Percentiles rank a stretch among this genome's conserved stretches.
Evolutionary conservation across 1,140 invertebrate species (phyloP).

Genomic region (Archegozetes longisetosus): DNA sequence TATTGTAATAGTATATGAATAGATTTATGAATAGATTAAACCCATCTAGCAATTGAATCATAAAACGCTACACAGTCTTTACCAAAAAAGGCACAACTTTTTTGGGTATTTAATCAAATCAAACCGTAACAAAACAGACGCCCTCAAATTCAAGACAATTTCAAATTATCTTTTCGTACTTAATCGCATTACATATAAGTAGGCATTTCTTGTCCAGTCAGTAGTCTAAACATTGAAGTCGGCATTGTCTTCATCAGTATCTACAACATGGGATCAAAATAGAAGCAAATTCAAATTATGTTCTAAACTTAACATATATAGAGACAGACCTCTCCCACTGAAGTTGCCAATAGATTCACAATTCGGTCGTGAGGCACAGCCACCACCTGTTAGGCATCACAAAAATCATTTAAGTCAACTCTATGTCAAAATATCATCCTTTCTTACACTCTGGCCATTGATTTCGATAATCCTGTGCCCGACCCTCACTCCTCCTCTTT

Average conservation of each 20-base stretch:
- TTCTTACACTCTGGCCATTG: slow-evolving; percentile 57
- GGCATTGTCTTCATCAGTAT: slow-evolving; percentile 99
- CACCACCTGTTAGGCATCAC: slow-evolving; percentile 46
- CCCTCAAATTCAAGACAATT: too few relatives aligned
- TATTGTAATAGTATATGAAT: too few relatives aligned
- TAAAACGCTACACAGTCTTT: too few relatives aligned
- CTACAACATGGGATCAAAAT: slow-evolving; percentile 39
- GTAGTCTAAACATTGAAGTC: slow-evolving; percentile 94
- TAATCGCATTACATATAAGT: slow-evolving; percentile 85
- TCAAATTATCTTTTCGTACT: too few relatives aligned
- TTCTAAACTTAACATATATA: slow-evolving; percentile 4
- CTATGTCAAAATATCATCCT: neutral
- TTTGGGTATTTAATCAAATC: too few relatives aligned
- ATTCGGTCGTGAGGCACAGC: slow-evolving; percentile 98
- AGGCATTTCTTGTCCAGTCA: slow-evolving; percentile 97
- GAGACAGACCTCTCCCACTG: slow-evolving; percentile 79
- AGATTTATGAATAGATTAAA: too few relatives aligned
- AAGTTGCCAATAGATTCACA: slow-evolving; percentile 93
- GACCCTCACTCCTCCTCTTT: slow-evolving; percentile 91
- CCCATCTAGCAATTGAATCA: too few relatives aligned
- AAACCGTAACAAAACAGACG: too few relatives aligned
- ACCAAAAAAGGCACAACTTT: neutral
- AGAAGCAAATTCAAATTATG: slow-evolving; percentile 7
- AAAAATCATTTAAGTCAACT: neutral
- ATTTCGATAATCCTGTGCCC: slow-evolving; percentile 99